Conservation (phyloP, 2,797 vertebrate genomes). For the Decapterus maruadsi region DNA sequence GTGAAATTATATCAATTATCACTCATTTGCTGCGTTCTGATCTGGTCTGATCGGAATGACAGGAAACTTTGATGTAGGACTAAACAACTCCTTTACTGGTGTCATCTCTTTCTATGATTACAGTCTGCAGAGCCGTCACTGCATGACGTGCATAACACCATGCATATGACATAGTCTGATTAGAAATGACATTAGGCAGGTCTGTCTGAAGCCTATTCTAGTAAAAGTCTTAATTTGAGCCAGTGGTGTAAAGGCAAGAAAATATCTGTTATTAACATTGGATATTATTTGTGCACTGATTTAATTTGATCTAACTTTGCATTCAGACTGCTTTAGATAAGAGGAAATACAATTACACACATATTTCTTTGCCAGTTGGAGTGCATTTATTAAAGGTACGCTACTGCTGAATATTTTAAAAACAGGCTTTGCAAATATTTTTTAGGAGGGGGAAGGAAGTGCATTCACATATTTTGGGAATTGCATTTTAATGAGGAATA, state of each 20-base stretch:
- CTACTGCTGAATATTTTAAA: background rate
- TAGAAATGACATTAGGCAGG: background rate
- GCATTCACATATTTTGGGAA: background rate
- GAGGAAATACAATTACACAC: background rate
- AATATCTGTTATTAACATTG: background rate
- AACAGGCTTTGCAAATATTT: background rate
- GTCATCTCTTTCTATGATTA: background rate
- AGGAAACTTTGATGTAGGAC: slow-evolving; percentile 13
- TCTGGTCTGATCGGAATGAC: slow-evolving; percentile 21
- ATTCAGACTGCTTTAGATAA: background rate
- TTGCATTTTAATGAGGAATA: background rate
- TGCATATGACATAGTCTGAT: background rate
- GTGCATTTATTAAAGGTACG: background rate
- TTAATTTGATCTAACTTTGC: background rate
- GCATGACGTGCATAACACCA: background rate
- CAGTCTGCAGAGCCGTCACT: background rate
- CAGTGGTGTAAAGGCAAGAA: background rate
- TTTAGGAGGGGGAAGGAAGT: background rate
- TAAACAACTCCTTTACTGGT: slow-evolving; percentile 8
- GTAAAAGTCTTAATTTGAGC: background rate
- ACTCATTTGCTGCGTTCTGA: slow-evolving; percentile 39
- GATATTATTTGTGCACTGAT: background rate
- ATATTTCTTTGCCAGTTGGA: background rate
- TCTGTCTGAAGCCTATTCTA: background rate
- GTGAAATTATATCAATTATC: slow-evolving; percentile 63